These are phyloP conservation scores for Hirtodrosophila alboralis DNA, from an alignment of 2,888 invertebrate species.

Conservation along the genomic window DNA sequence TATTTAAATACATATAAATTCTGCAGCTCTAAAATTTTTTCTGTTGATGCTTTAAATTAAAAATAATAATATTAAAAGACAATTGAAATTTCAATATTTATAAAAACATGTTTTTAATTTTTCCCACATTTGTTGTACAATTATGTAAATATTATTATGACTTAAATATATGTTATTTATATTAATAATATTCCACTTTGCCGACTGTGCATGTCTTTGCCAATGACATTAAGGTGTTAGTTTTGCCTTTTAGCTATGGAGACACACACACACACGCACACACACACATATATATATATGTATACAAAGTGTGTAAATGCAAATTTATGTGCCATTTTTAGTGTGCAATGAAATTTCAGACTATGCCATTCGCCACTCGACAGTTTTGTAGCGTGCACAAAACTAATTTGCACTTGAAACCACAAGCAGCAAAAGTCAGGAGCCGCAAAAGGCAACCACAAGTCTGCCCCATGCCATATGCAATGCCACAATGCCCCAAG, in stretches of 20 bases:
- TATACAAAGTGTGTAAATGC: constrained; percentile 31
- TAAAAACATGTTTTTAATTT: too few species aligned
- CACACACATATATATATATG: not conserved
- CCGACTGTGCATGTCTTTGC: not conserved
- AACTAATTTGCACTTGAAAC: constrained; percentile 76
- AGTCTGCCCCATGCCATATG: constrained; percentile 27
- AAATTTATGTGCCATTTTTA: constrained; percentile 66
- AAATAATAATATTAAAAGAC: too few species aligned
- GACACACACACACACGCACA: not conserved
- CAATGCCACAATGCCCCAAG: not conserved
- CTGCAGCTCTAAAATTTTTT: too few species aligned
- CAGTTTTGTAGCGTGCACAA: constrained; percentile 64
- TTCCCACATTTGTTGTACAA: too few species aligned
- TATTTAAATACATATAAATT: too few species aligned
- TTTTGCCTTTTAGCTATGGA: constrained; percentile 4
- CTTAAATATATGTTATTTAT: too few species aligned
- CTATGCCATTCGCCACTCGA: constrained; percentile 45
- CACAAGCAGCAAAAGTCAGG: constrained; percentile 62
- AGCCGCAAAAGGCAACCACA: constrained; percentile 46
- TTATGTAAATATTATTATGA: too few species aligned
- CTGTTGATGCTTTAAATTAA: too few species aligned
- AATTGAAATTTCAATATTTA: too few species aligned
- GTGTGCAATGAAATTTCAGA: constrained; percentile 53
- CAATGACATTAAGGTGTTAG: constrained; percentile 17
- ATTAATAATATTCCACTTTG: too few species aligned